Conservation (phyloP, 2,888 invertebrate species). For the Aethes cnicana region DNA sequence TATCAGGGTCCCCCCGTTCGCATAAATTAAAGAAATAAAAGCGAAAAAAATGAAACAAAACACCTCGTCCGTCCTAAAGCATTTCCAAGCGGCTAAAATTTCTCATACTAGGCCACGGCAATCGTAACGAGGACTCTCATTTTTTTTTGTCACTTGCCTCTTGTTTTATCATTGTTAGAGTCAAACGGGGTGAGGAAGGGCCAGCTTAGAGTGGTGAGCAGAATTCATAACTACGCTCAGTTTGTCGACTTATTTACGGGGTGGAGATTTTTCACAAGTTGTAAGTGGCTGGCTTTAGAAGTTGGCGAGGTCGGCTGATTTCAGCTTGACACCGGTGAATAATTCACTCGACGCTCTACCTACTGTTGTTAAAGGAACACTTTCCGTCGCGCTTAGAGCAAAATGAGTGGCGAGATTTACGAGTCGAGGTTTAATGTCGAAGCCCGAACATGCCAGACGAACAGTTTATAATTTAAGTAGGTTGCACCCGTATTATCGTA, state of each 20-base stretch:
- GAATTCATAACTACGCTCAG: slow-evolving; percentile 39
- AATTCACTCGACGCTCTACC: slow-evolving; percentile 34
- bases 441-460: slow-evolving; percentile 18
- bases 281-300: slow-evolving; percentile 41
- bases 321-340: slow-evolving; percentile 35
- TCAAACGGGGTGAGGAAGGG: slow-evolving; percentile 1
- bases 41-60: slow-evolving; percentile 21
- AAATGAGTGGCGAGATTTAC: slow-evolving; percentile 23
- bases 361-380: slow-evolving; percentile 22
- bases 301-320: slow-evolving; percentile 28
- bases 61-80: slow-evolving; percentile 16
- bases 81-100: slow-evolving; percentile 21
- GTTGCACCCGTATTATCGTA: slow-evolving; percentile 8
- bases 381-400: slow-evolving; percentile 15
- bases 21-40: slow-evolving; percentile 30
- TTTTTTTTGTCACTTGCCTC: slow-evolving; percentile 4
- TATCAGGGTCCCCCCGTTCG: slow-evolving; percentile 28
- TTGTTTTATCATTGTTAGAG: slow-evolving; percentile 20
- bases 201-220: slow-evolving; percentile 27
- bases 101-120: neutral
- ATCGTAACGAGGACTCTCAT: slow-evolving; percentile 10
- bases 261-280: slow-evolving; percentile 39
- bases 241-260: slow-evolving; percentile 41
- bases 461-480: slow-evolving; percentile 27
- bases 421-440: slow-evolving; percentile 19